Conservation (phyloP, 2,113 vertebrate genomes). For the Condylura cristata region DNA sequence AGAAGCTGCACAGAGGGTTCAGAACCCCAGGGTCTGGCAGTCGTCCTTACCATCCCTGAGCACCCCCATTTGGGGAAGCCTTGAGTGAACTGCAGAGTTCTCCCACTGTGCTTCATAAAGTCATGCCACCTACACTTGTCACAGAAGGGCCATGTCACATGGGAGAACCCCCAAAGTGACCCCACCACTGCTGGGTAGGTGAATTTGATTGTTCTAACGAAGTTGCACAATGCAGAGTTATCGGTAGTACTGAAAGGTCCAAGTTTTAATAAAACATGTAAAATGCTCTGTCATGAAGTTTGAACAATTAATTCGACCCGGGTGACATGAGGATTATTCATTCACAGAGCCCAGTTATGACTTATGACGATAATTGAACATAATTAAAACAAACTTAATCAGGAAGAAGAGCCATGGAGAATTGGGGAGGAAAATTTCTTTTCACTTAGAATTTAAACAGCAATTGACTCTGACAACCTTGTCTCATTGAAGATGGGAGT, state of each 20-base stretch:
- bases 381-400: constrained; percentile 46
- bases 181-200: background rate
- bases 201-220: constrained; percentile 4
- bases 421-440: constrained; percentile 12
- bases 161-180: constrained; percentile 1
- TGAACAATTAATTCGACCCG: constrained; percentile 57
- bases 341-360: constrained; percentile 2
- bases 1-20: background rate
- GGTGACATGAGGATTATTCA: constrained; percentile 19
- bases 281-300: constrained; percentile 27
- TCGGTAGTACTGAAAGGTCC: background rate
- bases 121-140: background rate
- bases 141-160: background rate
- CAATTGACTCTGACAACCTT: constrained; percentile 58
- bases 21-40: background rate
- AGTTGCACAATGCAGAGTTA: background rate
- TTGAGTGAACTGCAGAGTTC: background rate
- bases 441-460: constrained; percentile 62
- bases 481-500: constrained; percentile 38
- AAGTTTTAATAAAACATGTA: constrained; percentile 29
- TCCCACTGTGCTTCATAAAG: background rate
- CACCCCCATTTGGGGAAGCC: background rate
- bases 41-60: background rate
- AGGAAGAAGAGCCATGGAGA: background rate
- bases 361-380: constrained; percentile 30